phyloP scores from a whole-genome alignment of 2,888 invertebrate genomes.

The Tipula vernalis region DNA sequence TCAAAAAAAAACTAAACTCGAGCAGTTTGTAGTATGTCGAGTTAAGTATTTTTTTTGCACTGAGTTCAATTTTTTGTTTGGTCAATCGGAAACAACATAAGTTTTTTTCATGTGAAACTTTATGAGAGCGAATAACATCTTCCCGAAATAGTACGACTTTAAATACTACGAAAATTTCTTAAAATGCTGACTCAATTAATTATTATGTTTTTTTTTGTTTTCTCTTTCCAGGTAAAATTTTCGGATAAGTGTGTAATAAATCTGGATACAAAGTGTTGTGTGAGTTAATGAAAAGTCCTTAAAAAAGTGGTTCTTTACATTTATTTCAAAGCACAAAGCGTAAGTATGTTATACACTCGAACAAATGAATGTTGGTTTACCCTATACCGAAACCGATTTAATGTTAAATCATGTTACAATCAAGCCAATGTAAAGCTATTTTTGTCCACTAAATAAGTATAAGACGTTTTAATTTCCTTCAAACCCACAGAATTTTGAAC shows the following conservation, averaged over 20 bases:
- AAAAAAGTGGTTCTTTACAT: not conserved
- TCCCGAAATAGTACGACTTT: too few species aligned
- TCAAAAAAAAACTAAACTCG: too few species aligned
- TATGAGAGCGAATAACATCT: too few species aligned
- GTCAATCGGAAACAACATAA: too few species aligned
- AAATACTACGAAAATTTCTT: too few species aligned
- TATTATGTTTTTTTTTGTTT: not conserved
- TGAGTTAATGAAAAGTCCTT: not conserved
- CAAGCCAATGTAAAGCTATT: not conserved
- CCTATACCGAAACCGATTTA: not conserved
- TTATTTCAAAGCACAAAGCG: not conserved
- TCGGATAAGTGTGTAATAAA: not conserved
- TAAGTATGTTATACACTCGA: not conserved
- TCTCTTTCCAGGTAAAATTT: not conserved
- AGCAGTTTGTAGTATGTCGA: too few species aligned
- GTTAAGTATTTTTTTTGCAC: too few species aligned
- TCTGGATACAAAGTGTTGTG: not conserved
- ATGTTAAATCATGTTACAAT: not conserved
- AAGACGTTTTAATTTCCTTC: not conserved
- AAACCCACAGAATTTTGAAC: not conserved
- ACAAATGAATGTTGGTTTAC: not conserved
- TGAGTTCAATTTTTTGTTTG: too few species aligned
- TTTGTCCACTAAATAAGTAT: not conserved
- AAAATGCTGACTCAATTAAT: not conserved
- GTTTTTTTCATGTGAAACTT: too few species aligned